Percentiles rank a stretch among this genome's conserved stretches.
These are phyloP conservation scores for Sardina pilchardus DNA, from an alignment of 2,113 vertebrate genomes.

Conservation along the genomic window DNA sequence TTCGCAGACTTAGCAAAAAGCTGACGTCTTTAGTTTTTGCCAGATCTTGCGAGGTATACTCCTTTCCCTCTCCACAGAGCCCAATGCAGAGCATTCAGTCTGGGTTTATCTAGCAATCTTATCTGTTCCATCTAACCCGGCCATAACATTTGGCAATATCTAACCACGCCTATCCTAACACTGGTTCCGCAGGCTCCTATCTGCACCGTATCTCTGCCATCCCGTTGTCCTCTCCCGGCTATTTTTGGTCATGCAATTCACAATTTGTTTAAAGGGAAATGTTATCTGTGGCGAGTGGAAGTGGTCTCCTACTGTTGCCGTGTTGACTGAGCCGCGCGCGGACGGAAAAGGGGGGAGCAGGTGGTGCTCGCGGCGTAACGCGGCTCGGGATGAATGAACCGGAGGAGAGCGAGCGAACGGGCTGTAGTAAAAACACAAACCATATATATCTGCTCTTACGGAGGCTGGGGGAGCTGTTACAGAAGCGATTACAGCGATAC, in stretches of 20 bases:
- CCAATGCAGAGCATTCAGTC: not conserved
- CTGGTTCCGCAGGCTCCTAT: slow-evolving; percentile 58
- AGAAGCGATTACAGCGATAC: slow-evolving; percentile 43
- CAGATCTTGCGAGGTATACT: slow-evolving; percentile 34
- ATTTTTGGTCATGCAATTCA: slow-evolving; percentile 32
- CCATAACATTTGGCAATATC: slow-evolving; percentile 68
- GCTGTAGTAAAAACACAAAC: slow-evolving; percentile 77
- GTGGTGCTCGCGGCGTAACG: slow-evolving; percentile 67
- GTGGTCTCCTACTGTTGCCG: slow-evolving; percentile 49
- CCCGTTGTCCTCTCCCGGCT: slow-evolving; percentile 30
- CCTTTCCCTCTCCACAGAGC: slow-evolving; percentile 42
- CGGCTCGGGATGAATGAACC: slow-evolving; percentile 81
- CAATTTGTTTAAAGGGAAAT: slow-evolving; percentile 42
- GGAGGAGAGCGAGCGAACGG: slow-evolving; percentile 64
- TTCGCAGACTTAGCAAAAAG: slow-evolving; percentile 45
- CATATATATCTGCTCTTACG: slow-evolving; percentile 73
- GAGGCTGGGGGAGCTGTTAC: slow-evolving; percentile 62
- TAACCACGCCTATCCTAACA: slow-evolving; percentile 76
- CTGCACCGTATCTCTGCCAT: slow-evolving; percentile 47
- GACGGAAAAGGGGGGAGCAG: slow-evolving; percentile 67
- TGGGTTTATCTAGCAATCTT: slow-evolving; percentile 65
- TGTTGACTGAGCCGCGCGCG: slow-evolving; percentile 52
- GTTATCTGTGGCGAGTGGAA: slow-evolving; percentile 37
- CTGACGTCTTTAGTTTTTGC: slow-evolving; percentile 43
- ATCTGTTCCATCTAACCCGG: slow-evolving; percentile 68